Evolutionary conservation across 2,888 invertebrate genomes (phyloP).

Genomic region (Steinernema hermaphroditum): DNA sequence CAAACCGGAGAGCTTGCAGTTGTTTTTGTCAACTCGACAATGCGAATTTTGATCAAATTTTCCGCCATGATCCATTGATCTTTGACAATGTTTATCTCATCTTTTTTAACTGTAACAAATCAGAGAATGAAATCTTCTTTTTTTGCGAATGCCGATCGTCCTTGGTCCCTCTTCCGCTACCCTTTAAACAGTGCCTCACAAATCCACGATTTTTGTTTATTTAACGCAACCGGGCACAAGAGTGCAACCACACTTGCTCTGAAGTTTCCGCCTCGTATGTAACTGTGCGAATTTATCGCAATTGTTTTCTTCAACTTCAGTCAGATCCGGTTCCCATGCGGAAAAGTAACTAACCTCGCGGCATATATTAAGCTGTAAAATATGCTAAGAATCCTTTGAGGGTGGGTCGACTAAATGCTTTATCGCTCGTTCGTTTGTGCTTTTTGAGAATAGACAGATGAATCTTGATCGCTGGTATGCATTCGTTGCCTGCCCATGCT

Average conservation of each 20-base stretch:
- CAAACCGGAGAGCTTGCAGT: constrained; percentile 3
- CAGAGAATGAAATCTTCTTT: too few species aligned
- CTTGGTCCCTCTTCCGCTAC: background rate
- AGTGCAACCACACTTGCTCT: background rate
- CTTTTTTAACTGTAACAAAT: background rate
- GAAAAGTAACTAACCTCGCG: too few species aligned
- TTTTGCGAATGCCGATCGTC: background rate
- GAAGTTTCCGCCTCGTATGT: too few species aligned
- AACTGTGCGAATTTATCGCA: too few species aligned
- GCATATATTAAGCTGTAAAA: too few species aligned
- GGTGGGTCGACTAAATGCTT: constrained; percentile 1
- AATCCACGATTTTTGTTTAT: constrained; percentile 18
- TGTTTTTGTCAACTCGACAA: constrained; percentile 28
- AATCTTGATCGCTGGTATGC: constrained; percentile 30
- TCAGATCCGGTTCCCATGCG: too few species aligned
- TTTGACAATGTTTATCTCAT: constrained; percentile 18
- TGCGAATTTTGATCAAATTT: constrained; percentile 30
- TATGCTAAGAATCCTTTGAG: background rate
- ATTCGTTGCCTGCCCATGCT: constrained; percentile 13
- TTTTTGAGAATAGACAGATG: constrained; percentile 23
- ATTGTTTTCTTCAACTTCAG: too few species aligned
- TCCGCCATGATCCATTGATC: constrained; percentile 30
- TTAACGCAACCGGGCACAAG: background rate
- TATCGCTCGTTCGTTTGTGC: constrained; percentile 6
- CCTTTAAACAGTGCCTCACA: background rate